phyloP scores from a whole-genome alignment of 2,797 vertebrate genomes.

The Dermochelys coriacea region DNA sequence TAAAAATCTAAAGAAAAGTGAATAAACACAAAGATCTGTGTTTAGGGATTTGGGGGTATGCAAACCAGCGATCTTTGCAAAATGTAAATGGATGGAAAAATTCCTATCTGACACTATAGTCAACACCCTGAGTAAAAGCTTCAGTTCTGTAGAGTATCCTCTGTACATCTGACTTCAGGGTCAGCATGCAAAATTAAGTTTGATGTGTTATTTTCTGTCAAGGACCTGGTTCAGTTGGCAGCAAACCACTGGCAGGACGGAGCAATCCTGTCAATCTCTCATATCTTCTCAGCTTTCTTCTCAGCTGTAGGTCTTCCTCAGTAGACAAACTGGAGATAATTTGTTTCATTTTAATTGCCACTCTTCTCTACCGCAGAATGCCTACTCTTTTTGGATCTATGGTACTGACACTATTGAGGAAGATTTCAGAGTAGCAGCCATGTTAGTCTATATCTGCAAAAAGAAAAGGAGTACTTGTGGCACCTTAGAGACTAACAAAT shows the following conservation, averaged over 20 bases:
- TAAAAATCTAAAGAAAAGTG: neutral
- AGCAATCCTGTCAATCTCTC: neutral
- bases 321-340: neutral
- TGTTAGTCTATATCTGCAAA: too few relatives aligned
- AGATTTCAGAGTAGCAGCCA: neutral
- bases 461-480: too few relatives aligned
- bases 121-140: neutral
- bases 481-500: too few relatives aligned
- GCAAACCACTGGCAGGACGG: neutral
- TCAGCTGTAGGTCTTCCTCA: neutral
- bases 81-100: neutral
- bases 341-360: conserved; percentile 6
- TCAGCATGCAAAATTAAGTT: neutral
- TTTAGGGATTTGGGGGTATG: neutral
- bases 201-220: neutral
- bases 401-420: neutral
- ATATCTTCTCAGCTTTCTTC: neutral
- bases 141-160: neutral
- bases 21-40: neutral
- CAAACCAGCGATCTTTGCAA: neutral
- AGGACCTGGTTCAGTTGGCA: neutral
- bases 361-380: neutral
- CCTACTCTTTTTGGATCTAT: neutral
- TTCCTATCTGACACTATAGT: neutral
- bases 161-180: neutral